Evolutionary conservation across 2,113 vertebrate species (phyloP).

Genomic region (Nothobranchius furzeri): DNA sequence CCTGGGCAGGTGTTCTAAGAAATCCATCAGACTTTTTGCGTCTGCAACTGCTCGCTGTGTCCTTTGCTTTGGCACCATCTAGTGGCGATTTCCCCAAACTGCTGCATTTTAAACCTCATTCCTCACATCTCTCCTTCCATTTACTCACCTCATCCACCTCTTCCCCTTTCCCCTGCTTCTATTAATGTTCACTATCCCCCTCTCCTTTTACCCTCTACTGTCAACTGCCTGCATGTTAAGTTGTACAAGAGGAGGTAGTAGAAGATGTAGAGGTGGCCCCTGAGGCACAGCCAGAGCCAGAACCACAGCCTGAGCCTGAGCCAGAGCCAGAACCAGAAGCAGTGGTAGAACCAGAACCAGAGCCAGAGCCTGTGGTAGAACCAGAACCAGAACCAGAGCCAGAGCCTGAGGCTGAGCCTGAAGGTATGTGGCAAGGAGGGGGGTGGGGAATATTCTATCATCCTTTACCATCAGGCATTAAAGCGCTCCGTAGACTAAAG

Average conservation of each 20-base stretch:
- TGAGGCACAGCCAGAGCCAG: slow-evolving; percentile 75
- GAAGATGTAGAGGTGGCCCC: slow-evolving; percentile 79
- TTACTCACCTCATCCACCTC: slow-evolving; percentile 20
- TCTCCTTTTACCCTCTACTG: slow-evolving; percentile 37
- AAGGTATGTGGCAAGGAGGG: slow-evolving; percentile 84
- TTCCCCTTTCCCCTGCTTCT: slow-evolving; percentile 35
- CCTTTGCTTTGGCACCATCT: slow-evolving; percentile 52
- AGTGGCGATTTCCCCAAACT: slow-evolving; percentile 38
- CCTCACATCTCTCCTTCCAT: slow-evolving; percentile 20
- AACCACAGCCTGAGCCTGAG: slow-evolving; percentile 71
- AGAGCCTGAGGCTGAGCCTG: slow-evolving; percentile 59
- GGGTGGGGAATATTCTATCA: slow-evolving; percentile 69
- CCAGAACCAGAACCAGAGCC: slow-evolving; percentile 57
- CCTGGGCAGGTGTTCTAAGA: slow-evolving; percentile 24
- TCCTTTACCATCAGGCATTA: slow-evolving; percentile 62
- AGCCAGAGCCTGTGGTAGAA: slow-evolving; percentile 61
- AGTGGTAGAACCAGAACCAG: slow-evolving; percentile 60
- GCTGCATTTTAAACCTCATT: slow-evolving; percentile 20
- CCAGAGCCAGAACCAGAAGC: slow-evolving; percentile 63
- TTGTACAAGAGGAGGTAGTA: slow-evolving; percentile 77
- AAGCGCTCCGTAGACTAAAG: slow-evolving; percentile 54
- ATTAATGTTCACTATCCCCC: slow-evolving; percentile 65
- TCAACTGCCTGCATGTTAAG: slow-evolving; percentile 72
- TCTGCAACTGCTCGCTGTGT: slow-evolving; percentile 44
- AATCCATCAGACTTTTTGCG: slow-evolving; percentile 42